Base-by-base conservation (phyloP, 1,140 invertebrate genomes). In the Drosophila burlai region DNA sequence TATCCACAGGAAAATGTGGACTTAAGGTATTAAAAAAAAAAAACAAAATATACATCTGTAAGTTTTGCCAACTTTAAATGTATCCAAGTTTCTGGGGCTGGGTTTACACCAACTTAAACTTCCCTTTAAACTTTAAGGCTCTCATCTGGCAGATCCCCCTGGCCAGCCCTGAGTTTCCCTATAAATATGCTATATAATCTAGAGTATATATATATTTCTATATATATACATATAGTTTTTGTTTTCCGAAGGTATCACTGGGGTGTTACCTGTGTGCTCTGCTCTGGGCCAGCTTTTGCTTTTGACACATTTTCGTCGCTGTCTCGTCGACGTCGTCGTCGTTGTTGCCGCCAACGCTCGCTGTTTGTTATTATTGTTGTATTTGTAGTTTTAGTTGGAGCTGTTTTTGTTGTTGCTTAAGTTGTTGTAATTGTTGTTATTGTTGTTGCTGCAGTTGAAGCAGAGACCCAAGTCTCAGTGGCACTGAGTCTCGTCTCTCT, bases 251-350 rank as follows among this genome's bases (percentile, higher is more conserved):
- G 66, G 54, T 71, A 75, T 47, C 42, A 46, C 13, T 61, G 62
- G 36, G 36, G 55, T 59, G 36, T 38, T 52, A 21, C 46, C 7
- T 40, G 9, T 50, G 3, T 6, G 8, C 18, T 69, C 57, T 38
- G n/a, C 13, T 64, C 58, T 31, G 64, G 59, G 58, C 55, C 67
- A 76, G 83, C 80, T 86, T 86, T 87, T 87, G 80, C 83, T 87
- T 87, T 87, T 87, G 83, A 85, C 83, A 83, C 83, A 87, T 83
- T 83, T 85, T 72, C 63, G 61, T 74, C 59, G 65, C 71, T 46
- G 60, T 31, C 59, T 74, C 47, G 68, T 68, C 26, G 26, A 4
- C 26, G 26, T 24, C 58, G 65, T 46, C 49, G 57, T 18, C 62
- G 34, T 65, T 40, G 55, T 63, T 55, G 64, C 43, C 77, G 76